phyloP scores from a whole-genome alignment of 2,888 invertebrate species.

The Anaspis maculata region DNA sequence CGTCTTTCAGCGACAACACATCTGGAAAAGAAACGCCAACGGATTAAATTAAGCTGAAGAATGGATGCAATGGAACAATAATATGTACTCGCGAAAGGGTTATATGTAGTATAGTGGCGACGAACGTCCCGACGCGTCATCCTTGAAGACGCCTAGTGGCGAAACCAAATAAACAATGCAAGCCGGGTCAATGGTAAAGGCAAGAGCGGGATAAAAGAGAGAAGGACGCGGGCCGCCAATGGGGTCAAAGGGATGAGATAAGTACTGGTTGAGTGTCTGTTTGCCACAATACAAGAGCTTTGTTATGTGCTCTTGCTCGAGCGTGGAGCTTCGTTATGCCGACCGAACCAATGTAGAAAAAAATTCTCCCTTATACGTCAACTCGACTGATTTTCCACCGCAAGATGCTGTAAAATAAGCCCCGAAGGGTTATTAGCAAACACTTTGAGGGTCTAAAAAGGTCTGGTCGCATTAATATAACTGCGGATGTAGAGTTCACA shows the following conservation, averaged over 20 bases:
- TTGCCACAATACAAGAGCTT: constrained; percentile 19
- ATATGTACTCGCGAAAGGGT: no score
- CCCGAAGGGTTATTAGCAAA: no score
- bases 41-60: no score
- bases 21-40: no score
- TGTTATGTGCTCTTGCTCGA: constrained; percentile 14
- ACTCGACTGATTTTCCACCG: constrained; percentile 3
- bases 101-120: no score
- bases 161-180: constrained; percentile 16
- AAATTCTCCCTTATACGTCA: constrained; percentile 12
- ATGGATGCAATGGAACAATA: no score
- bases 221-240: constrained; percentile 3
- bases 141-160: not conserved
- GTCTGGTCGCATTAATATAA: no score
- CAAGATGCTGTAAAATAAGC: no score
- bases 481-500: no score
- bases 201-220: not conserved
- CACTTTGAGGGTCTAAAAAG: no score
- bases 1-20: constrained; percentile 61
- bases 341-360: constrained; percentile 14
- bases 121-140: no score
- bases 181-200: constrained; percentile 2
- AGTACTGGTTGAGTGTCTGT: constrained; percentile 20
- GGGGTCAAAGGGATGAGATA: constrained; percentile 21
- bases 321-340: constrained; percentile 8